These are phyloP conservation scores for Capreolus pygargus DNA, from an alignment of 2,113 vertebrate genomes.

Conservation along the genomic window DNA sequence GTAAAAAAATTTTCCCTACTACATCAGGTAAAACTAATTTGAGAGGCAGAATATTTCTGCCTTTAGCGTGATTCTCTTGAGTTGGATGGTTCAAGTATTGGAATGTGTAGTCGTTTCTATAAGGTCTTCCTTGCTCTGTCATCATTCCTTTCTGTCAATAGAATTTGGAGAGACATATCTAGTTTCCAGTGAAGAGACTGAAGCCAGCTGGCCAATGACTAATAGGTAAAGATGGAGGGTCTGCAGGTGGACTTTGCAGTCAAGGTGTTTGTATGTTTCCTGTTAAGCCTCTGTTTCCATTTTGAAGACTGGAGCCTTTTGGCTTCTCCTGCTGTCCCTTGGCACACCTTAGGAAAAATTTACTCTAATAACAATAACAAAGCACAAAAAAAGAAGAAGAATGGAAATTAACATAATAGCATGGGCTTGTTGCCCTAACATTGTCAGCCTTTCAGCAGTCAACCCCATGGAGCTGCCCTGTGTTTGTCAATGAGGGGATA, in stretches of 20 bases:
- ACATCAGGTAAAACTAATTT: not conserved
- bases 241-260: not conserved
- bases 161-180: not conserved
- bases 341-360: conserved; percentile 17
- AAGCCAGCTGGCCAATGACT: not conserved
- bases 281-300: not conserved
- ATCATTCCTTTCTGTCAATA: not conserved
- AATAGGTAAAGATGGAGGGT: not conserved
- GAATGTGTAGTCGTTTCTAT: not conserved
- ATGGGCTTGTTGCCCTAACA: conserved; percentile 16
- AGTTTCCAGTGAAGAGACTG: not conserved
- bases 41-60: not conserved
- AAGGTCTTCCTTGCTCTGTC: not conserved
- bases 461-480: conserved; percentile 15
- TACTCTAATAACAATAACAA: conserved; percentile 49
- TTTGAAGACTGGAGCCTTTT: not conserved
- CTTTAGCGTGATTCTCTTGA: not conserved
- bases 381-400: conserved; percentile 31
- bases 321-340: conserved; percentile 6
- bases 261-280: not conserved
- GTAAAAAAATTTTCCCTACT: not conserved
- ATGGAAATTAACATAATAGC: conserved; percentile 42
- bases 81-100: not conserved
- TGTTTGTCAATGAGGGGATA: conserved; percentile 43
- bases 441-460: conserved; percentile 34